Percentiles rank a stretch among this genome's conserved stretches.
Conservation (phyloP, 2,888 invertebrate species). For the Oasisia sp. region DNA sequence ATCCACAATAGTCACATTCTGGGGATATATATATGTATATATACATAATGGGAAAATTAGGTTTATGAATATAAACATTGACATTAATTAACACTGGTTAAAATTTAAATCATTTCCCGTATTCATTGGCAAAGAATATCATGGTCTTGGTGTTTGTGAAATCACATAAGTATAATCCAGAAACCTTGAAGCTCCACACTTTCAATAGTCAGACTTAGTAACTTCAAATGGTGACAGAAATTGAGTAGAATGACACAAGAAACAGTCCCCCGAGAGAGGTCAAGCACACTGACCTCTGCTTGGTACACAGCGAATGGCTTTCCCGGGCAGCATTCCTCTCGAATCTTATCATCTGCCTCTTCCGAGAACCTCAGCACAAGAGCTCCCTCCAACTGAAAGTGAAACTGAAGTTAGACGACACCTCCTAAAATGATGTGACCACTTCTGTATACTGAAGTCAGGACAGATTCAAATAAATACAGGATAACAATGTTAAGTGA, state of each 20-base stretch:
- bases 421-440: not conserved
- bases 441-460: not conserved
- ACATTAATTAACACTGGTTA: no score
- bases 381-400: conserved; percentile 78
- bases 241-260: not conserved
- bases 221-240: not conserved
- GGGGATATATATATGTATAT: no score
- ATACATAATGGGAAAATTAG: no score
- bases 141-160: not conserved
- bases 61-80: no score
- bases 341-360: conserved; percentile 83
- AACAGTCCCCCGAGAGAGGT: not conserved
- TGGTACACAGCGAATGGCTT: conserved; percentile 76
- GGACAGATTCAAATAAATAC: not conserved
- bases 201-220: not conserved
- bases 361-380: conserved; percentile 79
- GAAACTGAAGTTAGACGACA: not conserved
- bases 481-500: not conserved
- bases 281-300: conserved; percentile 51
- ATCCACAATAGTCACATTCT: no score
- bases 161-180: not conserved
- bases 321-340: conserved; percentile 93
- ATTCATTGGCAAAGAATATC: no score
- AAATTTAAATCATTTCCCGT: no score
- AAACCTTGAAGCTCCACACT: not conserved